Conservation (phyloP, 2,113 vertebrate species). For the Sturnira hondurensis region DNA sequence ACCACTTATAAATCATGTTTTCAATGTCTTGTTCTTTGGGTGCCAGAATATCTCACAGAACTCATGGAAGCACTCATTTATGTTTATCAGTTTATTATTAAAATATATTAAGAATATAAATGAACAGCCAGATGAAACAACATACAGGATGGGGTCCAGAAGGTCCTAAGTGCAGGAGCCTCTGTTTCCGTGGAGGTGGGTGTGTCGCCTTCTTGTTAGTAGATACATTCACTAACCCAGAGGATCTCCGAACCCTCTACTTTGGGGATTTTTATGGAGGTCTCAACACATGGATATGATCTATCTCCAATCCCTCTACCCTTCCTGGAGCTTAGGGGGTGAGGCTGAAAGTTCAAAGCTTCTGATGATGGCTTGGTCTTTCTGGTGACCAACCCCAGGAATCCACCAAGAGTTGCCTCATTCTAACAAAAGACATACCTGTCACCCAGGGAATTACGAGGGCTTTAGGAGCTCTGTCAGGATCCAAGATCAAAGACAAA, state of each 20-base stretch:
- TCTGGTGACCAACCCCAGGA: background rate
- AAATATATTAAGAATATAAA: background rate
- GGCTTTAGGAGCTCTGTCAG: background rate
- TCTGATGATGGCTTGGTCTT: background rate
- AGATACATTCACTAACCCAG: background rate
- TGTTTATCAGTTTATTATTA: background rate
- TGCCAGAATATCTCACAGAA: background rate
- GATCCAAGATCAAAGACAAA: background rate
- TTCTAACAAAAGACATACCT: background rate
- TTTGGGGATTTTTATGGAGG: background rate
- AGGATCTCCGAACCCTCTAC: background rate
- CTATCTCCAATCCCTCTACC: background rate
- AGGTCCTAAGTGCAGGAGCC: background rate
- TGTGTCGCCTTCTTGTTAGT: background rate
- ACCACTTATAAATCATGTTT: background rate
- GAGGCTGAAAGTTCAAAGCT: background rate
- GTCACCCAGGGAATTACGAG: background rate
- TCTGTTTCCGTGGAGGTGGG: background rate
- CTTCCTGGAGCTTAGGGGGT: background rate
- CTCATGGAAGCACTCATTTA: background rate
- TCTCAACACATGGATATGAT: background rate
- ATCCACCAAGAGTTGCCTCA: background rate
- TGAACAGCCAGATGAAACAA: background rate
- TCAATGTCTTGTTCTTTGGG: background rate
- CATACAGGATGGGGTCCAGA: background rate